Evolutionary conservation across 2,113 vertebrate genomes (phyloP), one percentile per base, ranked within the genome.

Genomic region (Chrysochloris asiatica): DNA sequence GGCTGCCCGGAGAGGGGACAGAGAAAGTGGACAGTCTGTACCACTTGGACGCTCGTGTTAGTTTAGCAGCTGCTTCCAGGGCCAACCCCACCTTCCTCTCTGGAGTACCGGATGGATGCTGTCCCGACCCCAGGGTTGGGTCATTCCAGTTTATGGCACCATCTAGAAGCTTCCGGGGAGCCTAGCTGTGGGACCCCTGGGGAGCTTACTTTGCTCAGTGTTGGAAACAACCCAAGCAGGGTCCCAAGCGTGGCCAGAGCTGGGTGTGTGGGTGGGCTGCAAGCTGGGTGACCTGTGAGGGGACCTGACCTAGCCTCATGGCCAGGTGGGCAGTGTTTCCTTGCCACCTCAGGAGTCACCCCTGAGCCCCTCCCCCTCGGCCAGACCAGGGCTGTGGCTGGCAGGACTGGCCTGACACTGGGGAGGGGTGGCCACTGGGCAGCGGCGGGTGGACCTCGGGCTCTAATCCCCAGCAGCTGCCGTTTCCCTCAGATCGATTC

Each of bases 401-500:
- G 10, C 19, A 86, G 90, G 92, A 48, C 82, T 85, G 54, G 72
- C 28, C 92, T 76, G 88, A 48, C 2, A 30, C 88, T 88, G 88
- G 93, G 96, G 93, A 84, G 93, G 88, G 91, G 89, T 91, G 92
- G 92, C 93, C 69, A 0, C 38, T 26, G 90, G 95, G 81, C 85
- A 50, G 93, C 38, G 43, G 65, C 47, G 26, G 48, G 93, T 47
- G 88, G 95, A 95, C 95, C 95, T 94, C 72, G 48, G 95, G 94
- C 96, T 97, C 93, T 97, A 96, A 97, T 96, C 96, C 95, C 95
- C 84, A 94, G 95, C 96, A 95, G 96, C 96, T 95, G 96, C 96
- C 71, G 93, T 96, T 96, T 96, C 95, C 95, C 96, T 96, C 96
- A 92, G 95, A 97, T 97, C 96, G 96, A 97, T 97, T 96, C 96